Percentiles rank a stretch among this genome's conserved stretches.
Evolutionary conservation across 2,888 invertebrate species (phyloP).

Genomic region (Syritta pipiens): DNA sequence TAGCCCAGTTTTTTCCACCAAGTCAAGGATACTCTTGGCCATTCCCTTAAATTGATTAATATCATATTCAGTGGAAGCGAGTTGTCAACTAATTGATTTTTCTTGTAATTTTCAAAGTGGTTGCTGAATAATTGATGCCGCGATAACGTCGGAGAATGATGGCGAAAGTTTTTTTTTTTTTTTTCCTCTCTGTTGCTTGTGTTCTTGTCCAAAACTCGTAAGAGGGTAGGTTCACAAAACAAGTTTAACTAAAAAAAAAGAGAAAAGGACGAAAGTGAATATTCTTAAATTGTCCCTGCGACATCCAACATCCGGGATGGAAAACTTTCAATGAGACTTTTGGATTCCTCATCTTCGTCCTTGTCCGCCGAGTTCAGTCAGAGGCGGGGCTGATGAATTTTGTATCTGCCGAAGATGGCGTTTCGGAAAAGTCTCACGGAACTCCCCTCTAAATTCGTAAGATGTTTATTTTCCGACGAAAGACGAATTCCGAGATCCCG

Average conservation of each 20-base stretch:
- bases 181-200: too few species aligned
- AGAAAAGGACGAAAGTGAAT: slow-evolving; percentile 16
- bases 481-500: slow-evolving; percentile 52
- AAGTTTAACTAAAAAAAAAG: slow-evolving; percentile 42
- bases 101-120: slow-evolving; percentile 69
- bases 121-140: slow-evolving; percentile 67
- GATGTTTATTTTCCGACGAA: slow-evolving; percentile 47
- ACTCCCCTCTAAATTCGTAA: slow-evolving; percentile 45
- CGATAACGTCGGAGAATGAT: slow-evolving; percentile 48
- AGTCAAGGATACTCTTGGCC: not conserved
- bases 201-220: too few species aligned
- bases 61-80: slow-evolving; percentile 63
- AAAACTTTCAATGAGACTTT: slow-evolving; percentile 61
- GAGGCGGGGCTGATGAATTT: slow-evolving; percentile 46
- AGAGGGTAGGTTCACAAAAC: slow-evolving; percentile 37
- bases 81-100: slow-evolving; percentile 70
- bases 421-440: slow-evolving; percentile 23
- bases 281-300: slow-evolving; percentile 61
- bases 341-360: slow-evolving; percentile 38
- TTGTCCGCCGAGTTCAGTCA: slow-evolving; percentile 12
- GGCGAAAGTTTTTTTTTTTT: slow-evolving; percentile 49
- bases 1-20: slow-evolving; percentile 19
- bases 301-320: slow-evolving; percentile 59
- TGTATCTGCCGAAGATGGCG: slow-evolving; percentile 20
- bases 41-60: slow-evolving; percentile 56